Conservation (phyloP, 2,888 invertebrate species). For the Lithophane socia region DNA sequence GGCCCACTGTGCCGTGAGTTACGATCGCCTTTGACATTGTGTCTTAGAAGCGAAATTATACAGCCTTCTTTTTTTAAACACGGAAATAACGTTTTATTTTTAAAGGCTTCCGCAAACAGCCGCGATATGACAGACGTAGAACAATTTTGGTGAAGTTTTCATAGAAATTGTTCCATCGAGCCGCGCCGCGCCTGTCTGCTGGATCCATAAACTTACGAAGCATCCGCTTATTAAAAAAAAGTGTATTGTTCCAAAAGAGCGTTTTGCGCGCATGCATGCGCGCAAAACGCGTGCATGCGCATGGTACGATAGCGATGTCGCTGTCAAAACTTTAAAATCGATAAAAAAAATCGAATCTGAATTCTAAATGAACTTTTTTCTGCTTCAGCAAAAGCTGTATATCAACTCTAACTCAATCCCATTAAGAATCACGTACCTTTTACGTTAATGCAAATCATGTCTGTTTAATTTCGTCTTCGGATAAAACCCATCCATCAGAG, state of each 20-base stretch:
- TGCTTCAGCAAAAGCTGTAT: not conserved
- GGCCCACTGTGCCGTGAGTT: slow-evolving; percentile 35
- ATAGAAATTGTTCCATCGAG: too few relatives aligned
- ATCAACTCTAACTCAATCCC: not conserved
- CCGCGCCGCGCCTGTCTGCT: too few relatives aligned
- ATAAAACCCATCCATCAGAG: slow-evolving; percentile 45
- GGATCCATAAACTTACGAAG: not conserved
- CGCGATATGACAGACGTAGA: too few relatives aligned
- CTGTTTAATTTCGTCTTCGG: slow-evolving; percentile 44
- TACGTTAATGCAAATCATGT: slow-evolving; percentile 28
- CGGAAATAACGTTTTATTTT: slow-evolving; percentile 6
- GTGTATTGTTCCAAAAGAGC: not conserved
- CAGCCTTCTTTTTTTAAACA: slow-evolving; percentile 33
- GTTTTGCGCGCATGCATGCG: too few relatives aligned
- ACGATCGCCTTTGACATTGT: slow-evolving; percentile 42
- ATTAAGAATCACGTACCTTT: not conserved
- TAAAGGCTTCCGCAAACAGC: too few relatives aligned
- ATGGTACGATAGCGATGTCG: not conserved
- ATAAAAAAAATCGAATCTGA: not conserved
- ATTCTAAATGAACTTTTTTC: not conserved
- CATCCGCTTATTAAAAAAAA: not conserved
- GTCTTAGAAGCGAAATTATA: slow-evolving; percentile 50
- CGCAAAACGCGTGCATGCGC: too few relatives aligned
- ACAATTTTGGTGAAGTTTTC: too few relatives aligned
- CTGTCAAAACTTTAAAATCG: not conserved